Evolutionary conservation across 1,140 invertebrate genomes (phyloP).

Genomic region (Ruditapes philippinarum): DNA sequence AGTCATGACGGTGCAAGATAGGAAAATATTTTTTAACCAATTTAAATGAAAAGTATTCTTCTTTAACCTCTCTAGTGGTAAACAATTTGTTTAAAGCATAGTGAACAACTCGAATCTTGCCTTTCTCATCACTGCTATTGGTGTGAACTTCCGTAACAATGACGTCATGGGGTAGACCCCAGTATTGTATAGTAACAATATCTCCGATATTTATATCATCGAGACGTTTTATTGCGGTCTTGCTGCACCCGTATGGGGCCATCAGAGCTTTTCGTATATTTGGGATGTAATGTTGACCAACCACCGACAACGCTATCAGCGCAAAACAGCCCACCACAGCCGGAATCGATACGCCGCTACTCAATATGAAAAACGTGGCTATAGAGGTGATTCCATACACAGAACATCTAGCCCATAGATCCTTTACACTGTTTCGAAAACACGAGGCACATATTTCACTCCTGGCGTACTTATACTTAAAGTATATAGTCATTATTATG

Average conservation of each 20-base stretch:
- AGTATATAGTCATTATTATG: background rate
- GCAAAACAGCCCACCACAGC: background rate
- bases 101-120: background rate
- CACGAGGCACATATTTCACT: slow-evolving; percentile 14
- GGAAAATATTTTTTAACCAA: too few species aligned
- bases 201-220: background rate
- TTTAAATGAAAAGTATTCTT: background rate
- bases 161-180: background rate
- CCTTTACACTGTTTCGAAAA: background rate
- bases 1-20: background rate
- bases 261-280: background rate
- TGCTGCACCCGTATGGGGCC: background rate
- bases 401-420: slow-evolving; percentile 20
- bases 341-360: background rate
- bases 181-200: background rate
- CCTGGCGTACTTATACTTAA: background rate
- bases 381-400: slow-evolving; percentile 22
- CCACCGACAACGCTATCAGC: background rate
- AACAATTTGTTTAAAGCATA: background rate
- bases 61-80: background rate
- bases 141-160: background rate
- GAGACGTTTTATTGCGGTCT: background rate
- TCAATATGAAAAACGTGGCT: background rate
- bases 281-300: background rate
- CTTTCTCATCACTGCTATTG: too few species aligned